phyloP scores from a whole-genome alignment of 2,113 vertebrate genomes.

The Corvus cornix region DNA sequence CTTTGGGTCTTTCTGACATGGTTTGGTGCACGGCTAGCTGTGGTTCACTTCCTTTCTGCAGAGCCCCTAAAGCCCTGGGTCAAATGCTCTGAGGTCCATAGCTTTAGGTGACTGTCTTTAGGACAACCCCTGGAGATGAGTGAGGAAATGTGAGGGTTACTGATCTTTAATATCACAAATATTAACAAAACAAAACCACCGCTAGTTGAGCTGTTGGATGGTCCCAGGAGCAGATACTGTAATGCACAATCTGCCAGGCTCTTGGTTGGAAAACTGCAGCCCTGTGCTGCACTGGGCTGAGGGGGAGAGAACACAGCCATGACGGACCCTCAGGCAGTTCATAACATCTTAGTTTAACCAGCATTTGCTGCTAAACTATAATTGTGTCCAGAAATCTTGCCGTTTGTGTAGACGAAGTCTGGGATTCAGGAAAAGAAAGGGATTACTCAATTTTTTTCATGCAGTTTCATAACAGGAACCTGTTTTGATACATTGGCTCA shows the following conservation, averaged over 20 bases:
- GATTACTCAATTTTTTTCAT: neutral
- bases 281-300: neutral
- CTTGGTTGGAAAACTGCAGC: accelerated
- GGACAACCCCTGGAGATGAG: neutral
- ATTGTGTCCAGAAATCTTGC: neutral
- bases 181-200: neutral
- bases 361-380: neutral
- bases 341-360: neutral
- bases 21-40: neutral
- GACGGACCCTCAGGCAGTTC: neutral
- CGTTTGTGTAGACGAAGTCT: neutral
- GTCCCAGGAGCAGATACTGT: neutral
- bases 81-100: neutral
- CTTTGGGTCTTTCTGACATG: neutral
- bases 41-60: neutral
- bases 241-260: neutral
- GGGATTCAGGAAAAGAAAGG: neutral
- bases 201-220: neutral
- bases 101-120: neutral
- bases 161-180: neutral
- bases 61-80: neutral
- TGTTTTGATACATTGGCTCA: neutral
- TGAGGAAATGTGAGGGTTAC: neutral
- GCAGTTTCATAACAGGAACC: neutral
- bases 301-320: accelerated